These are phyloP conservation scores for Scaptomyza cyrtandrae DNA, from an alignment of 2,888 invertebrate species.

Conservation along the genomic window DNA sequence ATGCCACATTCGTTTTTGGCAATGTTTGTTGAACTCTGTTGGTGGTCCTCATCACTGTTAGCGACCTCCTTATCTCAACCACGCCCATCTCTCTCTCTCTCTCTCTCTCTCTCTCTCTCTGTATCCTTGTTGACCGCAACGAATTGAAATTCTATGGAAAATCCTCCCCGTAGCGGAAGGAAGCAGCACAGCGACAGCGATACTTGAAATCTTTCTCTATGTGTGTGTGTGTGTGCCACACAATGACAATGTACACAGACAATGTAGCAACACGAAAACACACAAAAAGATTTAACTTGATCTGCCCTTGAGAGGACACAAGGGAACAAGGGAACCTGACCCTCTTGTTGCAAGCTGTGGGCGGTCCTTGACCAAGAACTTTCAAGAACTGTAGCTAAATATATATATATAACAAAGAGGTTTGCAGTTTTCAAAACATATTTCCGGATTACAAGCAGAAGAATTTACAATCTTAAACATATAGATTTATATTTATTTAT, in stretches of 20 bases:
- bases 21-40: slow-evolving; percentile 7
- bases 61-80: slow-evolving; percentile 2
- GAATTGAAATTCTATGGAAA: slow-evolving; percentile 41
- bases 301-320: not conserved
- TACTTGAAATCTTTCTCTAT: slow-evolving; percentile 24
- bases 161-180: slow-evolving; percentile 39
- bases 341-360: slow-evolving; percentile 30
- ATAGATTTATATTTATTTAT: too few relatives aligned
- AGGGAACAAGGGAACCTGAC: not conserved
- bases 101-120: slow-evolving; percentile 4
- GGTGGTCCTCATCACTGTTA: slow-evolving; percentile 39
- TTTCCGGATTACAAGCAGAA: not conserved
- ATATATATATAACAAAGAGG: not conserved
- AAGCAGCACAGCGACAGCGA: slow-evolving; percentile 32
- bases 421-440: not conserved
- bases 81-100: slow-evolving; percentile 18
- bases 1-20: slow-evolving; percentile 12
- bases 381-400: not conserved
- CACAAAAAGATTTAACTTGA: slow-evolving; percentile 25
- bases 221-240: not conserved
- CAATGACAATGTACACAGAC: too few relatives aligned
- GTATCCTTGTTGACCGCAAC: slow-evolving; percentile 22
- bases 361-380: slow-evolving; percentile 25
- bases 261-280: too few relatives aligned
- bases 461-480: too few relatives aligned